Evolutionary conservation across 1,140 invertebrate species (phyloP), one percentile per base, ranked within the genome.

Genomic region (Drosophila sp.): DNA sequence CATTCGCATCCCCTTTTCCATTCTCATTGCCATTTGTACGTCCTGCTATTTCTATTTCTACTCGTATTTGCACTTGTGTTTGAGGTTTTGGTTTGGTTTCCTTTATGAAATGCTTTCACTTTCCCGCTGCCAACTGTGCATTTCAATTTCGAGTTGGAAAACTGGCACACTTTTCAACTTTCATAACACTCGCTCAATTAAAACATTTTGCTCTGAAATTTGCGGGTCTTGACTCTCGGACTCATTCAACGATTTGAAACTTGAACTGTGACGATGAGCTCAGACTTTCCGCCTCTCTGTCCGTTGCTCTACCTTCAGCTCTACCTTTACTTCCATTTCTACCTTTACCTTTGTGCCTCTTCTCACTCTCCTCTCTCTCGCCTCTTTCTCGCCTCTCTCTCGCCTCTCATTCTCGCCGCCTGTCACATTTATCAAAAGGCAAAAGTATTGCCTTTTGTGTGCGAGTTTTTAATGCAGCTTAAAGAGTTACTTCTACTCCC

Each of bases 101-200:
- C 41, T 65, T 72, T 54, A 67, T 72, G 48, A 65, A 83, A 76
- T 66, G 80, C 76, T 76, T 83, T 83, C 66, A 73, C 66, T 83
- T 70, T 72, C 50, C 41, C 5, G 38, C 18, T 16, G 51, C 43
- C 34, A 64, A 64, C 40, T 54, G 34, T 29, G 7, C 54, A 56
- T 61, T 50, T 54, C 41, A 61, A 14, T 61, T n/a, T 27, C 11
- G 8, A 38, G 1, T 54, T 46, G 36, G 36, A 13, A 61, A 61
- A 62, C 45, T 54, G 48, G 21, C 34, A 43, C 48, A 54, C 46
- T 38, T 36, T 18, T 48, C n/a, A 21, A 29, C 21, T 43, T 56
- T 21, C 51, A 16, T 43, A 46, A 29, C 29, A 54, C 50, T 51
- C 38, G 50, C 54, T 56, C 66, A 70, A 70, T 74, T 70, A 74